Percentiles rank a stretch among this genome's conserved stretches.
These are phyloP conservation scores for Drosophila varians DNA, from an alignment of 1,140 invertebrate genomes.

Conservation along the genomic window DNA sequence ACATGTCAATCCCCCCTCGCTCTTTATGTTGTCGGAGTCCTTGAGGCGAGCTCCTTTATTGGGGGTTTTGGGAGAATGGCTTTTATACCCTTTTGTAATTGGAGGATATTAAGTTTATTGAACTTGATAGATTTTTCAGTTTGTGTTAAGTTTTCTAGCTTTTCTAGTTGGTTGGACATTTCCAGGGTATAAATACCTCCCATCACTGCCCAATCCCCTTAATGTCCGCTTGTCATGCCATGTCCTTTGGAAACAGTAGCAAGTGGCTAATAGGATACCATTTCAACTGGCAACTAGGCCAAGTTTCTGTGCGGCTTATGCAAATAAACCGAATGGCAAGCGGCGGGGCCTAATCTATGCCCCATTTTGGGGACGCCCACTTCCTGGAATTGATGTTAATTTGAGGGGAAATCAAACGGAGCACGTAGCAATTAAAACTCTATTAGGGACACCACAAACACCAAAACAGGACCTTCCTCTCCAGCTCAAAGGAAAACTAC, in stretches of 20 bases:
- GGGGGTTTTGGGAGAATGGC: background rate
- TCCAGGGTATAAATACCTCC: background rate
- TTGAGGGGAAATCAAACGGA: constrained; percentile 35
- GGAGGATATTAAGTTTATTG: background rate
- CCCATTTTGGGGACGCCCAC: background rate
- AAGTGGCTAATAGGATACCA: background rate
- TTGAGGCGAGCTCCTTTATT: background rate
- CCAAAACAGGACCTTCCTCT: no score
- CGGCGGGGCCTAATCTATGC: background rate
- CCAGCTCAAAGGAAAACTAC: background rate
- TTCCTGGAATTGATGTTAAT: constrained; percentile 49
- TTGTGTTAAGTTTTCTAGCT: no score
- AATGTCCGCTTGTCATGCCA: constrained; percentile 62
- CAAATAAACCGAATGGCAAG: constrained; percentile 1
- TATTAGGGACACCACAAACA: constrained; percentile 33
- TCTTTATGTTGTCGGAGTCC: background rate
- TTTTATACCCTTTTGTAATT: background rate
- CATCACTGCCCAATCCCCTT: constrained; percentile 15
- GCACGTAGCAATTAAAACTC: constrained; percentile 57
- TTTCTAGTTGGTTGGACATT: no score
- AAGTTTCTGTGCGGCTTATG: constrained; percentile 8
- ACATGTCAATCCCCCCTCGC: constrained; percentile 60
- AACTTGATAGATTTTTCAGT: no score
- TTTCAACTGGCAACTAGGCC: background rate
- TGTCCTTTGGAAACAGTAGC: background rate